phyloP scores from a whole-genome alignment of 2,113 vertebrate genomes.

The Cavia porcellus region DNA sequence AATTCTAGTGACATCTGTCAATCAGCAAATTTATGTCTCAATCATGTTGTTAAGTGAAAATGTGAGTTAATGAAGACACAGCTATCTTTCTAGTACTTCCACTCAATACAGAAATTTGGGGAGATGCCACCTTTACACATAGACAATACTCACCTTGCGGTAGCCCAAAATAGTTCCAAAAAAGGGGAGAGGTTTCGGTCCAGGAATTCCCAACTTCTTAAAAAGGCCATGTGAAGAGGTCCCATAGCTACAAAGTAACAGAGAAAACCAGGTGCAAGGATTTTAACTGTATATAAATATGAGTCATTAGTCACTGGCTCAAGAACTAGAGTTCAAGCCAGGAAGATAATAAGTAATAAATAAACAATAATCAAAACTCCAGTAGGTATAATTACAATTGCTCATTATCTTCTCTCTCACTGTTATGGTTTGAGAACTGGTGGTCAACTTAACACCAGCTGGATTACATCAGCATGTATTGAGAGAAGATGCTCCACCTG shows the following conservation, averaged over 20 bases:
- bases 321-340: background rate
- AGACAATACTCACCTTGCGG: constrained; percentile 78
- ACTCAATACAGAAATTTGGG: background rate
- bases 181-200: constrained; percentile 90
- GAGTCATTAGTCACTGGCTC: background rate
- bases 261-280: background rate
- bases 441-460: too few species aligned
- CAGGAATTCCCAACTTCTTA: constrained; percentile 90
- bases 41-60: background rate
- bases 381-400: background rate
- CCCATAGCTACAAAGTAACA: constrained; percentile 88
- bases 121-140: background rate
- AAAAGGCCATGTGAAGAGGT: constrained; percentile 88
- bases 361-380: background rate
- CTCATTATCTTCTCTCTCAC: background rate
- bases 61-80: background rate
- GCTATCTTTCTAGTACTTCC: background rate
- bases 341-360: background rate
- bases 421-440: too few species aligned
- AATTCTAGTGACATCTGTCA: background rate
- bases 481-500: too few species aligned
- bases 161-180: constrained; percentile 85
- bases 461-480: too few species aligned
- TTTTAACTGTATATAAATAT: background rate
- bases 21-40: background rate